These are phyloP conservation scores for Balanococcus diminutus DNA, from an alignment of 2,888 invertebrate species.

Conservation along the genomic window DNA sequence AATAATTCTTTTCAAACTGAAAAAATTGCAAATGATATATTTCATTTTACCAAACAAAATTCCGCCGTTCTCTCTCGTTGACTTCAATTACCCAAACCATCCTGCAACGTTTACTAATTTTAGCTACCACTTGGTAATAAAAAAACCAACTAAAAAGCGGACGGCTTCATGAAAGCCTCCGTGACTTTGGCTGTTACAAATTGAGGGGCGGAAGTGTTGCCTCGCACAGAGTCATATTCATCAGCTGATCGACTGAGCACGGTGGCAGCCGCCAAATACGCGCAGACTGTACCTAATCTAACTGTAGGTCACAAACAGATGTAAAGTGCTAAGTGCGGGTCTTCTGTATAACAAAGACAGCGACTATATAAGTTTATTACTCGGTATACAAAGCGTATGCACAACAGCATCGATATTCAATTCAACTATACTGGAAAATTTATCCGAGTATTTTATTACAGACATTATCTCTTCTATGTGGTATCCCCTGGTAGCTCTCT, in stretches of 20 bases:
- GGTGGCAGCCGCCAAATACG: not conserved
- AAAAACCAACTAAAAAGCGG: not conserved
- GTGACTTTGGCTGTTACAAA: not conserved
- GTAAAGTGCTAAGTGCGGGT: not conserved
- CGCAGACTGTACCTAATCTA: not conserved
- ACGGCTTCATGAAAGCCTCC: not conserved
- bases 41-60: too few species aligned
- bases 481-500: not conserved
- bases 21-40: too few species aligned
- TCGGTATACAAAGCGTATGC: not conserved
- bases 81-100: not conserved
- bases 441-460: not conserved
- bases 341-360: not conserved
- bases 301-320: slow-evolving; percentile 21
- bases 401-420: not conserved
- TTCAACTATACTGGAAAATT: not conserved
- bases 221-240: not conserved
- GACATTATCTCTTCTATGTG: not conserved
- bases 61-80: not conserved
- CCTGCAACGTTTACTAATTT: not conserved
- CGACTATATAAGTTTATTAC: not conserved
- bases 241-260: not conserved
- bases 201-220: not conserved
- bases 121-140: not conserved
- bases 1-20: too few species aligned